Conservation (phyloP, 2,888 invertebrate genomes). For the Eupithecia pulchellata region DNA sequence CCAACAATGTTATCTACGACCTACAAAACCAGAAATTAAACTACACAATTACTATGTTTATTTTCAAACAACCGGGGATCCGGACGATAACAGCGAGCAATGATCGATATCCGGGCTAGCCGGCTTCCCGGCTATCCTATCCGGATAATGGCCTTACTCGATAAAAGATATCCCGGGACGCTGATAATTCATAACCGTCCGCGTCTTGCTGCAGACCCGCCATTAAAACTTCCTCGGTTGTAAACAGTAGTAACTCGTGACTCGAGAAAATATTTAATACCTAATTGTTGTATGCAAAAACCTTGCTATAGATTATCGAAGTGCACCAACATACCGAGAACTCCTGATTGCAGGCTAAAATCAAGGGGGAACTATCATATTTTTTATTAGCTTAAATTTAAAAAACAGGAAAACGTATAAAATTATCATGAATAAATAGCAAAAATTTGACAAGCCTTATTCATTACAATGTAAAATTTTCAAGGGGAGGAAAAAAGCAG, state of each 20-base stretch:
- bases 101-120: constrained; percentile 40
- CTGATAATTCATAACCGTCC: constrained; percentile 56
- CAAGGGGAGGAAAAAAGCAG: too few species aligned
- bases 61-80: neutral
- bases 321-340: too few species aligned
- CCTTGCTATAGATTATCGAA: neutral
- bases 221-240: constrained; percentile 28
- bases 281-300: neutral
- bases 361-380: too few species aligned
- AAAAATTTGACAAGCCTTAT: too few species aligned
- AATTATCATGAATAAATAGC: too few species aligned
- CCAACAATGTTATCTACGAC: neutral
- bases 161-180: constrained; percentile 81
- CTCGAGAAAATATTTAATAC: neutral
- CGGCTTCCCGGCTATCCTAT: too few species aligned
- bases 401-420: too few species aligned
- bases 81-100: constrained; percentile 5
- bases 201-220: constrained; percentile 17
- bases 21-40: neutral
- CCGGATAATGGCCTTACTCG: constrained; percentile 75
- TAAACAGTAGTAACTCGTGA: neutral
- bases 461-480: too few species aligned
- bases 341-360: too few species aligned
- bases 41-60: constrained; percentile 3
- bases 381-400: too few species aligned